Evolutionary conservation across 2,113 vertebrate genomes (phyloP), one percentile per base, ranked within the genome.

Genomic region (Pagrus major): DNA sequence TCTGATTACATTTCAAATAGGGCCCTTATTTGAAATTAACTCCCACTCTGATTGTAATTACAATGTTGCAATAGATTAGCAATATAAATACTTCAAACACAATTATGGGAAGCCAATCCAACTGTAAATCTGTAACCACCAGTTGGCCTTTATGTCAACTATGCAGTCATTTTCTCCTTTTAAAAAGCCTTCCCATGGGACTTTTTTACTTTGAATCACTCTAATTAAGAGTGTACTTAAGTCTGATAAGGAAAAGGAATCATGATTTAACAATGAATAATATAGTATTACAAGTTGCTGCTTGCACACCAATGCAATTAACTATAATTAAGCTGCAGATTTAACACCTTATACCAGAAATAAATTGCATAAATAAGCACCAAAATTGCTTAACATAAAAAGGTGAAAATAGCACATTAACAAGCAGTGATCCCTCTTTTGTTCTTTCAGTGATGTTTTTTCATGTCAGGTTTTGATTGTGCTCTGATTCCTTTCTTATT

Each of bases 21-120:
- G 29, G 39, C 51, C 61, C 60, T 78, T 70, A 71, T 52, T 56
- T 27, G 16, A 46, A 76, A 78, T 74, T 27, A 81, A 80, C 78
- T 85, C 81, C 79, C 64, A 78, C 74, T 76, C 80, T 87, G 81
- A 84, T 87, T 69, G 18, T 72, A 39, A 81, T 83, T 60, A 83
- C 79, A 51, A 29, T 2, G 10, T 21, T 23, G 55, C 44, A 3
- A 25, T 27, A 68, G 51, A 87, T 92, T 69, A 71, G 41, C 61
- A 64, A 49, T 58, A 73, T 67, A 71, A 86, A 85, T 71, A 76
- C 76, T 80, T 44, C 7, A 75, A 69, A 80, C 60, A 55, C 64
- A 71, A 85, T 84, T 80, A 83, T 9, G 21, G 47, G 3, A 56
- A 64, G 47, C 20, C 23, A 37, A 69, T 90, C n/a, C 14, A 25